Evolutionary conservation across 1,140 invertebrate species (phyloP).

Genomic region (Macrosteles quadrilineatus): DNA sequence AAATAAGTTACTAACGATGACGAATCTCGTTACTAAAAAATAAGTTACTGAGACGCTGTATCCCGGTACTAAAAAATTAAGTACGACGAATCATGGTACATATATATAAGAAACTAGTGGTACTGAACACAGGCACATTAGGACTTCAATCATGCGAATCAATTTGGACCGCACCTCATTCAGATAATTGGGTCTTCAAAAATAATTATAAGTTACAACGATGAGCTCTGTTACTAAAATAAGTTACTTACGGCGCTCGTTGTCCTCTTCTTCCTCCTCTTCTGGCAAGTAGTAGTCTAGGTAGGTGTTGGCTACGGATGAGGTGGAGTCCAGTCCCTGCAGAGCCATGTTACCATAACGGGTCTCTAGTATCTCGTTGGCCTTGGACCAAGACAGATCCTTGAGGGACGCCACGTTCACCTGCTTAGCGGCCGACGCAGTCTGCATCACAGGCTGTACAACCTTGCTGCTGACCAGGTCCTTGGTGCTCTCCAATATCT

Average conservation of each 20-base stretch:
- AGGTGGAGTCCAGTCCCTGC: constrained; percentile 66
- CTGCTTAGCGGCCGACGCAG: constrained; percentile 63
- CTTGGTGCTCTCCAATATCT: constrained; percentile 77
- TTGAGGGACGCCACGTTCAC: constrained; percentile 62
- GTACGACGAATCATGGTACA: too few relatives aligned
- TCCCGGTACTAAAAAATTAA: too few relatives aligned
- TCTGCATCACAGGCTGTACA: constrained; percentile 65
- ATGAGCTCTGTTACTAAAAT: too few relatives aligned
- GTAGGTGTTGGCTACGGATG: constrained; percentile 72
- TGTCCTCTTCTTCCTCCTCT: constrained; percentile 50
- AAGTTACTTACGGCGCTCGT: neutral
- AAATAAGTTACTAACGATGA: too few relatives aligned
- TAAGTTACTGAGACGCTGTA: too few relatives aligned
- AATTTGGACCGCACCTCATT: too few relatives aligned
- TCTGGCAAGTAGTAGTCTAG: constrained; percentile 76
- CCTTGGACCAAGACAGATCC: constrained; percentile 67
- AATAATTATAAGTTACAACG: too few relatives aligned
- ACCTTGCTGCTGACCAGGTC: constrained; percentile 65
- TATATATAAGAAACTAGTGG: too few relatives aligned
- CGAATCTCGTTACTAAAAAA: too few relatives aligned
- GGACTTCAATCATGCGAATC: too few relatives aligned
- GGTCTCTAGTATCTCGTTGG: constrained; percentile 65
- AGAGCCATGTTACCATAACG: constrained; percentile 58
- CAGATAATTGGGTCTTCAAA: too few relatives aligned
- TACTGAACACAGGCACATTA: too few relatives aligned